Evolutionary conservation across 2,113 vertebrate species (phyloP), one percentile per base, ranked within the genome.

Genomic region (Azemiops feae): DNA sequence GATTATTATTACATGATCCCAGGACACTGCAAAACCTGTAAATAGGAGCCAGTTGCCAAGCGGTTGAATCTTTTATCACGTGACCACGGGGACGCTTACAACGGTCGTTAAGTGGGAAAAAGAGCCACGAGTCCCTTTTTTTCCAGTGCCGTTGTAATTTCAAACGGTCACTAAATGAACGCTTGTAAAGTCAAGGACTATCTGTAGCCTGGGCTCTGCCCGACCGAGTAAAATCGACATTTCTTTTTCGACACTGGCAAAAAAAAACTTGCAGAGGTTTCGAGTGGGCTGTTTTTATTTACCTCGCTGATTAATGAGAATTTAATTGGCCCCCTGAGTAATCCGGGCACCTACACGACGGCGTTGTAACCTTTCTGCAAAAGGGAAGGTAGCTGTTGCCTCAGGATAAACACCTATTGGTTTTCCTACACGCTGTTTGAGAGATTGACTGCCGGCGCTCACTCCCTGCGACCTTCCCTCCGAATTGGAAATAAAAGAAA

Each of bases 241-340:
- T 89, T 25, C 81, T 60, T 90, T 55, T 23, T 0, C 47, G 27
- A 86, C 6, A n/a, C 92, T 90, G 91, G 20, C 85, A 0, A 8
- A 50, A 50, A 50, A 93, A 54, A 92, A 57, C 0, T 16, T 92
- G 92, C 64, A 94, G 1, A 52, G 94, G 94, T 92, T 88, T 85
- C 45, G 8, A 43, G 54, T 54, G 53, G 87, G 30, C n/a, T 14
- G 14, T 92, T 96, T 89, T 95, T 88, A 2, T 91, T 58, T 87
- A 27, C 85, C 92, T n/a, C 34, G 7, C 34, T 91, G 93, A 93
- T 92, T 43, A 94, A 91, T 69, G 88, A 87, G 34, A 87, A 94
- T 95, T 3, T 91, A 96, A 93, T 25, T 53, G 91, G 93, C 91
- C 47, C 94, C 94, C 1, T 30, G n/a, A 88, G 91, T 60, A 93